A percentile compares a stretch with the other conserved stretches of the same genome.
These are phyloP conservation scores for Eustalomyia histrio DNA, from an alignment of 2,888 invertebrate species.

Conservation along the genomic window DNA sequence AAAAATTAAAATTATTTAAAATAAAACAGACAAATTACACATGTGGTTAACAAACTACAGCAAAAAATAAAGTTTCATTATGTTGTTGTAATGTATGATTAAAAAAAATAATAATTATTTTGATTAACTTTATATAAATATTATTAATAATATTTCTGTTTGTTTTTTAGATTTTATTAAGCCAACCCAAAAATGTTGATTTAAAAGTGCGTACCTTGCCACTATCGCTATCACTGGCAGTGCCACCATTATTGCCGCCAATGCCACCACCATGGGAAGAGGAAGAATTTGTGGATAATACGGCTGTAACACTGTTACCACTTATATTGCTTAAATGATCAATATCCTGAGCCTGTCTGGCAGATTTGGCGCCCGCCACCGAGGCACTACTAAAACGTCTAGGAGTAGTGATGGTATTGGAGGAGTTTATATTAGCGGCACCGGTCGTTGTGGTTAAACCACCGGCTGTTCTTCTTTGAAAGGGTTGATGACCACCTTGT, in stretches of 20 bases:
- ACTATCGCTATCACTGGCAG: conserved; percentile 75
- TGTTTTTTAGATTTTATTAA: conserved; percentile 76
- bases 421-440: conserved; percentile 19
- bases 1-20: conserved; percentile 35
- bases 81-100: conserved; percentile 39
- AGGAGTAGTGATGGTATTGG: conserved; percentile 40
- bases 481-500: conserved; percentile 48
- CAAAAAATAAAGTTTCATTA: conserved; percentile 44
- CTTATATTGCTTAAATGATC: conserved; percentile 57
- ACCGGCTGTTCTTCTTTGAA: conserved; percentile 54
- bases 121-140: conserved; percentile 35
- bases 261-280: conserved; percentile 68
- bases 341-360: conserved; percentile 62
- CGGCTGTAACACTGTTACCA: conserved; percentile 54
- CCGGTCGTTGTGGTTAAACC: conserved; percentile 33
- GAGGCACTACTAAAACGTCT: conserved; percentile 76
- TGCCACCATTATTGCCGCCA: conserved; percentile 60
- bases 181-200: conserved; percentile 80
- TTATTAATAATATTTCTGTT: conserved; percentile 45
- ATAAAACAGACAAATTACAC: conserved; percentile 52
- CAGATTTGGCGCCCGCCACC: conserved; percentile 66
- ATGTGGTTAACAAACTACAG: conserved; percentile 43
- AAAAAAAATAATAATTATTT: conserved; percentile 50
- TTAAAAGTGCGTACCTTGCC: conserved; percentile 80
- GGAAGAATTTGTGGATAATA: conserved; percentile 67